A percentile compares a stretch with the other conserved stretches of the same genome.
Conservation (phyloP, 2,113 vertebrate genomes). For the Alligator sinensis region DNA sequence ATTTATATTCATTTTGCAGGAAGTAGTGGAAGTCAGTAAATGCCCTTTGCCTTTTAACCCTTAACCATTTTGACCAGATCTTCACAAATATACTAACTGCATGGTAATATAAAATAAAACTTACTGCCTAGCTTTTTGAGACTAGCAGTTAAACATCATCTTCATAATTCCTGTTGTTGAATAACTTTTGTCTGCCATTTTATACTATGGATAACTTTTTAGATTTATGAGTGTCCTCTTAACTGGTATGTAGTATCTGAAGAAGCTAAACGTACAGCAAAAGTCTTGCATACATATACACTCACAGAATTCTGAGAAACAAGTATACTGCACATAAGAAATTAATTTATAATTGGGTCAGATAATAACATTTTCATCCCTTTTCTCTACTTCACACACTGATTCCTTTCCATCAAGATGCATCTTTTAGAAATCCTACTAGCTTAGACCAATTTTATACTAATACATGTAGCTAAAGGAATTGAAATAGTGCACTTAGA, state of each 20-base stretch:
- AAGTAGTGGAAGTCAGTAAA: neutral
- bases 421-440: neutral
- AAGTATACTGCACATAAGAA: neutral
- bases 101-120: neutral
- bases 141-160: neutral
- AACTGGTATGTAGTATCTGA: neutral
- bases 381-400: neutral
- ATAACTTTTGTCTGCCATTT: neutral
- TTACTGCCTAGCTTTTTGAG: neutral
- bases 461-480: neutral
- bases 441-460: neutral
- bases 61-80: neutral
- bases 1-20: neutral
- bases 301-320: neutral
- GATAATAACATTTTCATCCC: neutral
- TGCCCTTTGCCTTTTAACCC: neutral
- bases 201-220: neutral
- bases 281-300: accelerated
- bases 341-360: neutral
- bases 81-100: neutral
- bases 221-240: neutral
- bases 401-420: neutral
- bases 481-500: neutral
- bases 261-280: neutral
- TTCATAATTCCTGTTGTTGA: neutral